Evolutionary conservation across 2,797 vertebrate genomes (phyloP).

Genomic region (Malacoraja senta): DNA sequence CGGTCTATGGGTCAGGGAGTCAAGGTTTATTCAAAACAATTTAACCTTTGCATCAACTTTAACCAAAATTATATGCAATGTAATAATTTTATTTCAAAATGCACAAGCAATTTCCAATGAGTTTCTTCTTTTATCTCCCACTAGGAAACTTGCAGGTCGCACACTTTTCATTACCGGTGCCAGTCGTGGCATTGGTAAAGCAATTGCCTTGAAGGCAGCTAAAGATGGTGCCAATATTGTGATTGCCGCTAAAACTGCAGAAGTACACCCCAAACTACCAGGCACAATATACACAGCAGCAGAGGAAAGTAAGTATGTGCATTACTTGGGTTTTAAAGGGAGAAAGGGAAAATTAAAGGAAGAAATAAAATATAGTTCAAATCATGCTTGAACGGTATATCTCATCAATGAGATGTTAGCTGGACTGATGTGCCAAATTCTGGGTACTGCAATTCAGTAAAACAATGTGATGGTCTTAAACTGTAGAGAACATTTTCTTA

Average conservation of each 20-base stretch:
- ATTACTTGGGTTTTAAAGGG: background rate
- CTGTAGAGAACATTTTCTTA: too few relatives aligned
- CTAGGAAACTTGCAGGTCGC: slow-evolving; percentile 79
- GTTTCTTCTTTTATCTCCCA: slow-evolving; percentile 38
- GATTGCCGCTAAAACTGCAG: slow-evolving; percentile 83
- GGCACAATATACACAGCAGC: slow-evolving; percentile 90
- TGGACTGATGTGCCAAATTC: too few relatives aligned
- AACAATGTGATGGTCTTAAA: too few relatives aligned
- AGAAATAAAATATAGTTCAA: background rate
- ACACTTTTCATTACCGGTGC: slow-evolving; percentile 91
- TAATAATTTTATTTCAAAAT: background rate
- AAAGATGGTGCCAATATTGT: slow-evolving; percentile 87
- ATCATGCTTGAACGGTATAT: too few relatives aligned
- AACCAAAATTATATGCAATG: background rate
- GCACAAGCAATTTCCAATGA: background rate
- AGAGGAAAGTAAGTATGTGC: slow-evolving; percentile 72
- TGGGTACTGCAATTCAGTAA: too few relatives aligned
- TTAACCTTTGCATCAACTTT: too few relatives aligned
- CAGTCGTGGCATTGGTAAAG: slow-evolving; percentile 90
- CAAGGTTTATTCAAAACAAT: too few relatives aligned
- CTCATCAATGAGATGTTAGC: too few relatives aligned
- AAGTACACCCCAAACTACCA: slow-evolving; percentile 76
- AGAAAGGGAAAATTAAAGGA: background rate
- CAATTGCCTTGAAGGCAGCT: slow-evolving; percentile 90
- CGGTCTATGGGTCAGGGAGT: too few relatives aligned